A percentile compares a stretch with the other conserved stretches of the same genome.
phyloP scores from a whole-genome alignment of 2,113 vertebrate genomes.

The Aptenodytes forsteri region DNA sequence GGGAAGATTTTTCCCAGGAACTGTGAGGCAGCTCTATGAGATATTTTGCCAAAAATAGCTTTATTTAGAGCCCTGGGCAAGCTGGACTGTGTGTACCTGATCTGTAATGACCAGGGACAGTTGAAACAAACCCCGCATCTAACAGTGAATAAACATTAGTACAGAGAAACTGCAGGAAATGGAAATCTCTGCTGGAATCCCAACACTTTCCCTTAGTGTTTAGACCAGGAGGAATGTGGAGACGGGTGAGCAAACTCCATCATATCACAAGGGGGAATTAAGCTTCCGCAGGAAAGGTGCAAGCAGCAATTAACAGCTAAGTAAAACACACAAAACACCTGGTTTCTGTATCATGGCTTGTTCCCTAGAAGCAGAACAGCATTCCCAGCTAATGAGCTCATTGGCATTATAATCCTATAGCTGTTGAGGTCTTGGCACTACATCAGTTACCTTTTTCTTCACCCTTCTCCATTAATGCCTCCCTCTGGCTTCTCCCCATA shows the following conservation, averaged over 20 bases:
- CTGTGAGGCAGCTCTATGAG: neutral
- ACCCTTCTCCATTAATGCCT: neutral
- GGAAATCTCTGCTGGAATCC: neutral
- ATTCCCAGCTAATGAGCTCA: slow-evolving; percentile 48
- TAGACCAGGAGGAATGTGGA: neutral
- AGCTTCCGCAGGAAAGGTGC: neutral
- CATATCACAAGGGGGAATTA: neutral
- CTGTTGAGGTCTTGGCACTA: neutral
- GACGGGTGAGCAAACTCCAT: neutral
- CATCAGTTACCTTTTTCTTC: slow-evolving; percentile 11
- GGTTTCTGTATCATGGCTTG: neutral
- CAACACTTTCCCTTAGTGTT: neutral
- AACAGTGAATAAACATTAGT: neutral
- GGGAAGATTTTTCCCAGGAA: neutral
- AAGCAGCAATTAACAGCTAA: slow-evolving; percentile 9
- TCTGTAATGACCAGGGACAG: neutral
- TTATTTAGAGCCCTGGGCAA: neutral
- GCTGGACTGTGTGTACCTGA: neutral
- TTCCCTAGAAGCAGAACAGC: neutral
- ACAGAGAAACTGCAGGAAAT: neutral
- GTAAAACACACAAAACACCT: neutral
- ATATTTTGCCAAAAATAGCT: neutral
- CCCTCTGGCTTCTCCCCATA: neutral
- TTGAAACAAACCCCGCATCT: neutral
- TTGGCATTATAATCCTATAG: neutral